Evolutionary conservation across 2,888 invertebrate genomes (phyloP).

Genomic region (Seira sanloemensis): DNA sequence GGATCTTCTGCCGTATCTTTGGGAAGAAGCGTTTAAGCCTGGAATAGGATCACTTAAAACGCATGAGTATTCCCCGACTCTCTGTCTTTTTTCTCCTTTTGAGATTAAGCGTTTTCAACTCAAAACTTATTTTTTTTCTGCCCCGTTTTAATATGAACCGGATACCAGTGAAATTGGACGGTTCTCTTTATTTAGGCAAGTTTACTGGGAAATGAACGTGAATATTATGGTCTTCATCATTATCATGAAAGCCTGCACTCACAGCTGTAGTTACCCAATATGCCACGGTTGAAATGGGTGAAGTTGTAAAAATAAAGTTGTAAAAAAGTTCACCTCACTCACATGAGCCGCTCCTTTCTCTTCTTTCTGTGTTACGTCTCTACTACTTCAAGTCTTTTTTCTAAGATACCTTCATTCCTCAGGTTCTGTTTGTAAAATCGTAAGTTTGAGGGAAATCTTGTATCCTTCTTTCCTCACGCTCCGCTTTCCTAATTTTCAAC

Average conservation of each 20-base stretch:
- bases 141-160: constrained; percentile 12
- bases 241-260: constrained; percentile 20
- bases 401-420: neutral
- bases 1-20: neutral
- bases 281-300: constrained; percentile 45
- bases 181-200: neutral
- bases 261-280: constrained; percentile 49
- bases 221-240: constrained; percentile 14
- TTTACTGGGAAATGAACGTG: neutral
- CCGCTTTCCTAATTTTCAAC: neutral
- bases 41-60: constrained; percentile 9
- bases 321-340: constrained; percentile 52
- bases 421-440: neutral
- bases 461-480: neutral
- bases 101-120: constrained; percentile 35
- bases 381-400: neutral
- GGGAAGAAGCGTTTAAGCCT: constrained; percentile 22
- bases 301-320: constrained; percentile 62
- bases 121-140: constrained; percentile 23
- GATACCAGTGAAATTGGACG: constrained; percentile 2
- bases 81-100: neutral
- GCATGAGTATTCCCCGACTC: neutral
- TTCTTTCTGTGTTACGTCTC: no score
- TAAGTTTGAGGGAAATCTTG: neutral
- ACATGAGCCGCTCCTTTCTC: neutral